These are phyloP conservation scores for Drosophila dunni DNA, from an alignment of 1,140 invertebrate species.

Conservation along the genomic window DNA sequence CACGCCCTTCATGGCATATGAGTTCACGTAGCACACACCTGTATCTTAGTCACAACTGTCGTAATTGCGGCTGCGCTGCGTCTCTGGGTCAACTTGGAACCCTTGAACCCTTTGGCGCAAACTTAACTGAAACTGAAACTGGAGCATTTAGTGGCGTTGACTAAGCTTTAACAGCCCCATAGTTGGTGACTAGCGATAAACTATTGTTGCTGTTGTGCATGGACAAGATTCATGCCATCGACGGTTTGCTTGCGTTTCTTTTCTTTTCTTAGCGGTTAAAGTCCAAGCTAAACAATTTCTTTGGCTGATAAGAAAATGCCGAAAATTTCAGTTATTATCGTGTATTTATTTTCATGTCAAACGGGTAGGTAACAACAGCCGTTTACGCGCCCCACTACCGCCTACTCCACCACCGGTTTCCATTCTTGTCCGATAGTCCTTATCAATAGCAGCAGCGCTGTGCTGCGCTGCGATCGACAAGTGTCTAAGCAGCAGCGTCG, in stretches of 20 bases:
- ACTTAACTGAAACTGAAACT: neutral
- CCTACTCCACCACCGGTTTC: slow-evolving; percentile 1
- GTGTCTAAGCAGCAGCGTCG: slow-evolving; percentile 29
- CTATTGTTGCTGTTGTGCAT: slow-evolving; percentile 4
- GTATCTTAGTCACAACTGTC: neutral
- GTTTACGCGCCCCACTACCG: neutral
- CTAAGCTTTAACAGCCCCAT: slow-evolving; percentile 3
- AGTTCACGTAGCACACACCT: neutral
- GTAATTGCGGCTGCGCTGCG: neutral
- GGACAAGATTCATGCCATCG: slow-evolving; percentile 10
- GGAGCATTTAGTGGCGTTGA: neutral
- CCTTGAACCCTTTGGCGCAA: neutral
- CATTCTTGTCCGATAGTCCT: slow-evolving; percentile 29
- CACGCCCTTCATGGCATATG: slow-evolving; percentile 30
- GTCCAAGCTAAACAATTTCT: slow-evolving; percentile 53
- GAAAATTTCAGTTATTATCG: slow-evolving; percentile 48
- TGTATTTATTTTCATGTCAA: slow-evolving; percentile 39
- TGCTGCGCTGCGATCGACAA: slow-evolving; percentile 27
- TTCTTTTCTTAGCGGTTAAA: slow-evolving; percentile 33
- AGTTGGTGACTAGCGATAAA: slow-evolving; percentile 12
- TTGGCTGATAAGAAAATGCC: slow-evolving; percentile 31
- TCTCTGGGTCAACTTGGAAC: slow-evolving; percentile 18
- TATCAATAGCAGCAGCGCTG: slow-evolving; percentile 41
- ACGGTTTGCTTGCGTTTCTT: too few species aligned
- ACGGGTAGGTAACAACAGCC: slow-evolving; percentile 25